Evolutionary conservation across 2,797 vertebrate species (phyloP).

Genomic region (Neopelma chrysocephalum): DNA sequence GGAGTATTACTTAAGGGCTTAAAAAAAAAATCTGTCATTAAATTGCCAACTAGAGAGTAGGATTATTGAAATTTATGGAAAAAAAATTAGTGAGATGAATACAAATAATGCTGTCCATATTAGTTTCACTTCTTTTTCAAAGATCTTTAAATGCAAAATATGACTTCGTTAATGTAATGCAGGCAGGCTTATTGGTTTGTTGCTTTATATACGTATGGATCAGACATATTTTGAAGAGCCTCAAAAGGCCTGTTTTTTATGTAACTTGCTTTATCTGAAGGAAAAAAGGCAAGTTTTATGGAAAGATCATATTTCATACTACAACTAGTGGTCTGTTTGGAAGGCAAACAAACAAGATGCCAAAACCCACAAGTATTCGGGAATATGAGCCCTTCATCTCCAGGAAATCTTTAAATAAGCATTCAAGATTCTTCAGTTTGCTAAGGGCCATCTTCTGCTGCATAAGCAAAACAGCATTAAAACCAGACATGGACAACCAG

Average conservation of each 20-base stretch:
- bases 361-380: neutral
- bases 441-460: neutral
- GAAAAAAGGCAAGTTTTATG: neutral
- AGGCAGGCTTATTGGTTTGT: neutral
- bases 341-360: neutral
- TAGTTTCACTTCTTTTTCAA: neutral
- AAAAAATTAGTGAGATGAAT: slow-evolving; percentile 1
- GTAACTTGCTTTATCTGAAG: neutral
- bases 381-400: neutral
- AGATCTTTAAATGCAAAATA: slow-evolving; percentile 15
- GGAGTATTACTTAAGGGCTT: neutral
- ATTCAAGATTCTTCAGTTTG: neutral
- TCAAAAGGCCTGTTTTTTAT: neutral
- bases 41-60: neutral
- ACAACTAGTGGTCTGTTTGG: neutral
- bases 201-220: neutral
- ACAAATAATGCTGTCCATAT: neutral
- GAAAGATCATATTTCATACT: neutral
- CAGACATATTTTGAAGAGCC: neutral
- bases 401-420: neutral
- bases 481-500: neutral
- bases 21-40: neutral
- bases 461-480: neutral
- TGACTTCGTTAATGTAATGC: neutral
- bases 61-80: slow-evolving; percentile 24